phyloP scores from a whole-genome alignment of 2,113 vertebrate species.

The Spheniscus mendiculus region DNA sequence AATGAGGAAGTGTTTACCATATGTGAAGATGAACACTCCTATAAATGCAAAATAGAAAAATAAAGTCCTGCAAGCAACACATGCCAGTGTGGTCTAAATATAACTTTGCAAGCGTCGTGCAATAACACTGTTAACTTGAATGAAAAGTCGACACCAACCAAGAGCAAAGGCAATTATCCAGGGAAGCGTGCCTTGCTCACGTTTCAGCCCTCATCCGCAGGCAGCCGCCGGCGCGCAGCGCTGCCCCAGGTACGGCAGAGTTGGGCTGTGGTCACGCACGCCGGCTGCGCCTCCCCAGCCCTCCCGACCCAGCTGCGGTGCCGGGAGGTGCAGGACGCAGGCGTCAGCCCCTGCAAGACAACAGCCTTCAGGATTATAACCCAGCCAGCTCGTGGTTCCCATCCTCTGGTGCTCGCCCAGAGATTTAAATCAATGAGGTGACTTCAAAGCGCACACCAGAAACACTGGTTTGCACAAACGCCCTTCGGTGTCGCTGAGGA shows the following conservation, averaged over 20 bases:
- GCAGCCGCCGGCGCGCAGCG: rapidly evolving
- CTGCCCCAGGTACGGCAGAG: not conserved
- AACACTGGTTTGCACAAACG: not conserved
- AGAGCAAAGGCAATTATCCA: not conserved
- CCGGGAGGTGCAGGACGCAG: not conserved
- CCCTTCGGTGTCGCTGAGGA: rapidly evolving
- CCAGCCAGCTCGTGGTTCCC: not conserved
- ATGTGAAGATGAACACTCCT: not conserved
- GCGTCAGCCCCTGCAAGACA: not conserved
- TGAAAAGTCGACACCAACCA: not conserved
- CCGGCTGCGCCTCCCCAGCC: not conserved
- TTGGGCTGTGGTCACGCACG: not conserved
- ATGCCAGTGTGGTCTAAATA: not conserved
- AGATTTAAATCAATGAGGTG: not conserved
- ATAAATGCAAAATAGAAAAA: not conserved
- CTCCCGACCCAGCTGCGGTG: not conserved
- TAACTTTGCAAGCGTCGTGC: not conserved
- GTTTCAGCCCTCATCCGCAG: rapidly evolving
- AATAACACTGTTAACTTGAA: not conserved
- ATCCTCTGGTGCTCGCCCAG: not conserved
- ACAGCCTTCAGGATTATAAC: not conserved
- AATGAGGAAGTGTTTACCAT: not conserved
- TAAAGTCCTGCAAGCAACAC: not conserved
- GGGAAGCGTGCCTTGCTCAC: not conserved
- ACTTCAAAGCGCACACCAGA: not conserved